Percentiles rank a stretch among this genome's conserved stretches.
These are phyloP conservation scores for Phacellophora camtschatica DNA, from an alignment of 30 jellyfish, hydroid and myxozoan genomes.

Conservation along the genomic window DNA sequence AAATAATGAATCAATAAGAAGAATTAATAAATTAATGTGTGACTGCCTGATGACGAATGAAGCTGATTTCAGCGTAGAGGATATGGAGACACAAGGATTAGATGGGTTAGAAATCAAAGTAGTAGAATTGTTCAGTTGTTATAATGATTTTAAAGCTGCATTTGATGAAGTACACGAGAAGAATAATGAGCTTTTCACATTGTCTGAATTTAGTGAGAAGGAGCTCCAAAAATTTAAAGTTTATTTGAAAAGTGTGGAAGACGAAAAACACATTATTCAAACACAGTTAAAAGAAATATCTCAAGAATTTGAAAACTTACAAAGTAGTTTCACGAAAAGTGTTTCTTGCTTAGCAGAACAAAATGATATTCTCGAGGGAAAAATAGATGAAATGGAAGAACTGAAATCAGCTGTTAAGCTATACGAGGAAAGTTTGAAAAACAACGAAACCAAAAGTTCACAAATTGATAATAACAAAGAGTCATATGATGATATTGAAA, in stretches of 20 bases:
- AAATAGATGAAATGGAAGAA: background rate
- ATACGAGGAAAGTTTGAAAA: slow-evolving; percentile 4
- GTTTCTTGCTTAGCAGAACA: background rate
- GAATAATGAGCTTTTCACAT: background rate
- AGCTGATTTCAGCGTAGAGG: background rate
- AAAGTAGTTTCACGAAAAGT: background rate
- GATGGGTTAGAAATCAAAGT: slow-evolving; percentile 18
- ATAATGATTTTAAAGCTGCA: background rate
- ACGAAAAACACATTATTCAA: background rate
- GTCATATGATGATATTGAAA: too few relatives aligned
- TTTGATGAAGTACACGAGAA: background rate
- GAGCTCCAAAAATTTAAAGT: background rate
- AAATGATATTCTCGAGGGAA: slow-evolving; percentile 17
- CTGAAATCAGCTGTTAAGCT: background rate
- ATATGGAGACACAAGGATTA: background rate
- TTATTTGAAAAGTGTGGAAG: background rate
- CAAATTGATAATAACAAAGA: too few relatives aligned
- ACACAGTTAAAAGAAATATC: background rate
- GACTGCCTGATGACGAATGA: background rate
- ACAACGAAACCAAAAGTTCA: too few relatives aligned
- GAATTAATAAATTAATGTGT: background rate
- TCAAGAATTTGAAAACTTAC: background rate
- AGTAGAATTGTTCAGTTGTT: background rate
- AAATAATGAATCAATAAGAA: background rate
- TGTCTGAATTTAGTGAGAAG: background rate